Base-by-base conservation (phyloP, 2,888 invertebrate species). In the Tipula vernalis region DNA sequence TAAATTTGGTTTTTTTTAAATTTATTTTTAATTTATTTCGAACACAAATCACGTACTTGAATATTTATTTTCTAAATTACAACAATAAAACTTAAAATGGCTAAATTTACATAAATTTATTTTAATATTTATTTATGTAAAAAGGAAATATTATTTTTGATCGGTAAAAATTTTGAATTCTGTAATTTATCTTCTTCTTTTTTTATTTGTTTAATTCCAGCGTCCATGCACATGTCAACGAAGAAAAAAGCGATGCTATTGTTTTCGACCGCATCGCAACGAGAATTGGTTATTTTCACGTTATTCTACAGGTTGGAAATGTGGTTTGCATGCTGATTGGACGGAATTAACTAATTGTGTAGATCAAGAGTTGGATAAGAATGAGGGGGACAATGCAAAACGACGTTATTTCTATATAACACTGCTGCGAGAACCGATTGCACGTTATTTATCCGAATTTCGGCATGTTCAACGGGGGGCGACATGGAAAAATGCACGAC, bases 301-400 rank as follows among this genome's bases (percentile, higher is more conserved):
- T 90, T 98, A 98, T 92, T 98, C 98, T 86, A 98, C 98, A 39
- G 98, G 98, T 89, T 98, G 98, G 98, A 97, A 97, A 90, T 99
- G 99, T 92, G 99, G 99, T 86, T 93, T 99, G 85, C 99, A 99
- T 91, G 98, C 99, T 39, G 99, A 99, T 92, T 99, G 98, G 96
- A 99, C 99, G 2, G 99, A 99, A 92, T 92, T 99, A 88, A 98
- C 97, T 10, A 94, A 94, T 89, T 98, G 98, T 91, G 98, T 98
- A 57, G 97, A 98, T 90, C 94, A 95, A 39, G 97, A 97, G 90
- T 93, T 99, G 90, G 97, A 98, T 91, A 95, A 97, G 91, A 95
- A 97, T 90, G 98, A 99, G 91, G 96, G 96, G 5, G 95, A 95
- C 87, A 94, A 94, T 8, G 94, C 95, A 1, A 96, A 96, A 90